A percentile compares a stretch with the other conserved stretches of the same genome.
These are phyloP conservation scores for Plotosus lineatus DNA, from an alignment of 2,113 vertebrate genomes.

Conservation along the genomic window DNA sequence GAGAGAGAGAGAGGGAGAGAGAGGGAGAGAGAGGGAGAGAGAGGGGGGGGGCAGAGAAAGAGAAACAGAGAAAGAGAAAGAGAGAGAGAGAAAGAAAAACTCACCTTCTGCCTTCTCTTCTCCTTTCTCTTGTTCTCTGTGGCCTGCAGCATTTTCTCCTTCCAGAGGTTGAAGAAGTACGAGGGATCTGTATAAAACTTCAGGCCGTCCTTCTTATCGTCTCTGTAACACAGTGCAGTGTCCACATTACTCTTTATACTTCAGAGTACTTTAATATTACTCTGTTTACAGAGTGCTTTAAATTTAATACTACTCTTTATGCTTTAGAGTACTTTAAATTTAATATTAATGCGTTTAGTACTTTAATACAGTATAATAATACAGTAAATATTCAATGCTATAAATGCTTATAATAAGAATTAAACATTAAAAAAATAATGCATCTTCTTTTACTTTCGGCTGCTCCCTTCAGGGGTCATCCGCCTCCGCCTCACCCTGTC, in stretches of 20 bases:
- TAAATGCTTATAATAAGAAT: no score
- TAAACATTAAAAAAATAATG: no score
- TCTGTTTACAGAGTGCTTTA: no score
- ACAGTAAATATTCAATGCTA: no score
- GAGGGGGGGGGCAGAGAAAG: neutral
- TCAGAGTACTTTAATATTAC: neutral
- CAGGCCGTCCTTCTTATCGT: conserved; percentile 83
- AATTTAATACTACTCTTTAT: no score
- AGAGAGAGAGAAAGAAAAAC: neutral
- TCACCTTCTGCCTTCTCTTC: conserved; percentile 84
- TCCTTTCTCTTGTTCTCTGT: conserved; percentile 88
- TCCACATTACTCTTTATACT: no score
- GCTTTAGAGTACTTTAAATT: no score
- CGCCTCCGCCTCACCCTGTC: no score
- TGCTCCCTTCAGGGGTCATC: no score
- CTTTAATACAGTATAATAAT: no score
- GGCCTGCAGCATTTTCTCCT: conserved; percentile 86
- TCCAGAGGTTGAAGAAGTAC: conserved; percentile 87
- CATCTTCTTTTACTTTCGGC: no score
- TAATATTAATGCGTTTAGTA: no score
- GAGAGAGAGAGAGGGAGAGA: neutral
- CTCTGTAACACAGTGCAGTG: conserved; percentile 61
- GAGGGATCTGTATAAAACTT: conserved; percentile 88
- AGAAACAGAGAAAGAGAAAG: conserved; percentile 1
- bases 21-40: conserved; percentile 3